Evolutionary conservation across 1,140 invertebrate species (phyloP), one percentile per base, ranked within the genome.

Genomic region (Leptestheria dahalacensis): DNA sequence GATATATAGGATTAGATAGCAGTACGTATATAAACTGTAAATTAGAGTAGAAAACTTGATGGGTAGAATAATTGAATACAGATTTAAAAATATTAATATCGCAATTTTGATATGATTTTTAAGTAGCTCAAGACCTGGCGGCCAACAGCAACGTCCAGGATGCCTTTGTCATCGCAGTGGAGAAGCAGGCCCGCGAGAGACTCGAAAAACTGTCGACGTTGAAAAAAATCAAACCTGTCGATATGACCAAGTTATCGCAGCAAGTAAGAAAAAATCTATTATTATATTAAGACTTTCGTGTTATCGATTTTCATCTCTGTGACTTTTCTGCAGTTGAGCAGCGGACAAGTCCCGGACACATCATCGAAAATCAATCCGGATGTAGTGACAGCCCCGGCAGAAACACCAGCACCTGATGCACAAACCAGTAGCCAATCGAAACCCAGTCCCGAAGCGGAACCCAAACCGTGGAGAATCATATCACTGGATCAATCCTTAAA

Each of bases 151-250:
- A 88, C 70, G 87, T 97, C 65, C 88, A 92, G 73, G 91, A 96
- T 85, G 91, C 91, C 57, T 97, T 94, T 79, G 88, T 95, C 74
- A 95, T 97, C 72, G 91, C 91, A 54, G 90, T 96, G 66, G 92
- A 96, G 77, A 88, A 93, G 77, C 75, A 88, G 76, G 88, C 84
- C 63, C 76, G 86, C 66, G 88, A 94, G 75, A 80, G 90, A 67
- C 77, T 97, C 69, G 87, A 95, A 76, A 80, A 85, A 66, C 79
- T 95, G 65, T 88, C 90, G 51, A 86, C 88, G 61, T 82, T 92
- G 72, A 89, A 90, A 73, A 82, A 85, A 64, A 88, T 96, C 74
- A 88, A 87, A 62, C 90, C 91, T 60, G 85, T 93, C 68, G 91
- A 97, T 77, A 96, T 96, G 82, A 88, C 88, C 67, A 89, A 92